Evolutionary conservation across 2,888 invertebrate species (phyloP), one percentile per base, ranked within the genome.

Genomic region (Agriopis marginaria): DNA sequence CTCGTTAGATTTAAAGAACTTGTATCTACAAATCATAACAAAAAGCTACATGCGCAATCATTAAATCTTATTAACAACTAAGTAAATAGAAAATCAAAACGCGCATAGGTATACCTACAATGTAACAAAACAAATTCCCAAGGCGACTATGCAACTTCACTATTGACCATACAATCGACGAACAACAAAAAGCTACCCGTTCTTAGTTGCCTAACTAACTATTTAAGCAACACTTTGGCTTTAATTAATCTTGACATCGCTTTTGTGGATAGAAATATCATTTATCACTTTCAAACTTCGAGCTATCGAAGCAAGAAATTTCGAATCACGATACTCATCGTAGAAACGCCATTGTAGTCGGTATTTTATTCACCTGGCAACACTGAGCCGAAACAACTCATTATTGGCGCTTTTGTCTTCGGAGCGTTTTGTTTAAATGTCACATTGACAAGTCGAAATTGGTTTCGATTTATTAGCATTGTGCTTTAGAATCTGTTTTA

Each of bases 241-340:
- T 90, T 93, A 93, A 93, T 93, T 93, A 92, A 91, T 90, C 92
- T 89, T 90, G 93, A 93, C 93, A 92, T 83, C 87, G 79, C 81
- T 78, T 84, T 89, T 92, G 90, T 92, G 72, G 72, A 84, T 85
- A 79, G 81, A 84, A 81, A 84, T 84, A 91, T 89, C 93, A 93
- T 93, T 93, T 89, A 93, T 93, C 93, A 93, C 80, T 84, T 86
- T 89, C 88, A 86, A 87, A 82, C 82, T 77, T 85, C 79, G 74
- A 82, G 81, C 81, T 82, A 84, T 86, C 82, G 83, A 85, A 75
- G 79, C 85, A 82, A 84, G 88, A 87, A 84, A 86, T 87, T 88
- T 83, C 80, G 75, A 84, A 82, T 85, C 84, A 84, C 82, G 84
- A 82, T 76, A 74, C 66, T 69, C 76, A 72, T 74, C 70, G 72